Evolutionary conservation across 2,113 vertebrate species (phyloP).

Genomic region (Paralichthys olivaceus): DNA sequence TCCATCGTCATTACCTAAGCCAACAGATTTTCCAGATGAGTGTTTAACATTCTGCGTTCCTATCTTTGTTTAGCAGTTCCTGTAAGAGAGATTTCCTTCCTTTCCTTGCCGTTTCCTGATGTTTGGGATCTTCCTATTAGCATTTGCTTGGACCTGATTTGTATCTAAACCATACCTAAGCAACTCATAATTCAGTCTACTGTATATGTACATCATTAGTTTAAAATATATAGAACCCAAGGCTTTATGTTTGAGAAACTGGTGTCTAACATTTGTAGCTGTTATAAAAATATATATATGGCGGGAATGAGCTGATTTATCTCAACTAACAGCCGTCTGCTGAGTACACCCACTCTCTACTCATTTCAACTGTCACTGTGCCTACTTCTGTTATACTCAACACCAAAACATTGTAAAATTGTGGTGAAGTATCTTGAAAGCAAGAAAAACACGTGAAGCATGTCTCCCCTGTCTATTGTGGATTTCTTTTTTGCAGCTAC

Average conservation of each 20-base stretch:
- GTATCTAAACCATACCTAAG: slow-evolving; percentile 11
- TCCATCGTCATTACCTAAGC: slow-evolving; percentile 30
- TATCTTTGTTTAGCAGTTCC: slow-evolving; percentile 74
- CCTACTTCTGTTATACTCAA: neutral
- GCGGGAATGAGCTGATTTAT: slow-evolving; percentile 4
- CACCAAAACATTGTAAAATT: slow-evolving; percentile 1
- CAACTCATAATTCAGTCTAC: neutral
- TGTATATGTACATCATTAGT: neutral
- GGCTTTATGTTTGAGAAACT: neutral
- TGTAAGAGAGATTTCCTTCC: slow-evolving; percentile 74
- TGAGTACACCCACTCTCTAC: neutral
- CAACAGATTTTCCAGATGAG: slow-evolving; percentile 35
- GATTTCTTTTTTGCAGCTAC: slow-evolving; percentile 4
- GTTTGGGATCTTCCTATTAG: slow-evolving; percentile 49
- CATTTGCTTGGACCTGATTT: neutral
- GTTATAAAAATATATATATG: slow-evolving; percentile 9
- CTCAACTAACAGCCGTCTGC: slow-evolving; percentile 12
- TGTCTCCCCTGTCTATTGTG: neutral
- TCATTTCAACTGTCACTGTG: neutral
- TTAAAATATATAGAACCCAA: neutral
- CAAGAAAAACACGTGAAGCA: slow-evolving; percentile 1
- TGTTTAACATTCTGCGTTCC: slow-evolving; percentile 58
- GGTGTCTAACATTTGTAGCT: neutral
- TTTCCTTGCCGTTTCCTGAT: slow-evolving; percentile 72
- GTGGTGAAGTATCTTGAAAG: neutral